Evolutionary conservation across 2,888 invertebrate species (phyloP).

Genomic region (Apamea monoglypha): DNA sequence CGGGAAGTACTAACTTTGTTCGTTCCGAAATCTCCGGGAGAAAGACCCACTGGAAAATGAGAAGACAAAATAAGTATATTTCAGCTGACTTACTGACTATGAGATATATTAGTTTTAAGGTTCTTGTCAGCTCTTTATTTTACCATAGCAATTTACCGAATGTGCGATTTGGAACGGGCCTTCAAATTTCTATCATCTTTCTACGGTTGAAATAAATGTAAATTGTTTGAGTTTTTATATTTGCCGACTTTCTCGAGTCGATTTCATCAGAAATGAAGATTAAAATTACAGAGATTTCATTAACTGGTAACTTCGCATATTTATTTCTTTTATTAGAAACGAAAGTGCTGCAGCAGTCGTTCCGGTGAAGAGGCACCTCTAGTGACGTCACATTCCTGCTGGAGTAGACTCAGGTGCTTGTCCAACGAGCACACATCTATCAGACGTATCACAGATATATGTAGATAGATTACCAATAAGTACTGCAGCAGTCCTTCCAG

Average conservation of each 20-base stretch:
- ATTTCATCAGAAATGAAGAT: no score
- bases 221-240: neutral
- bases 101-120: no score
- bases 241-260: no score
- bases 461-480: constrained; percentile 91
- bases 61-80: neutral
- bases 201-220: neutral
- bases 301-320: neutral
- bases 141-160: neutral
- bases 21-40: constrained; percentile 95
- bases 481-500: constrained; percentile 96
- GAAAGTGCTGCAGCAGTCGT: no score
- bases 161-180: neutral
- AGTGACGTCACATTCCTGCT: neutral
- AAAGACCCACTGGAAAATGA: constrained; percentile 95
- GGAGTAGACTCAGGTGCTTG: neutral
- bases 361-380: no score
- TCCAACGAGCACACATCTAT: neutral
- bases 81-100: no score
- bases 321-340: neutral
- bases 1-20: constrained; percentile 95
- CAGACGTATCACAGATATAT: neutral
- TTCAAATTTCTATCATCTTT: neutral
- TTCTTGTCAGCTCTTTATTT: neutral
- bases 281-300: neutral